Percentiles rank a stretch among this genome's conserved stretches.
phyloP scores from a whole-genome alignment of 2,113 vertebrate genomes.

The Miniopterus natalensis region DNA sequence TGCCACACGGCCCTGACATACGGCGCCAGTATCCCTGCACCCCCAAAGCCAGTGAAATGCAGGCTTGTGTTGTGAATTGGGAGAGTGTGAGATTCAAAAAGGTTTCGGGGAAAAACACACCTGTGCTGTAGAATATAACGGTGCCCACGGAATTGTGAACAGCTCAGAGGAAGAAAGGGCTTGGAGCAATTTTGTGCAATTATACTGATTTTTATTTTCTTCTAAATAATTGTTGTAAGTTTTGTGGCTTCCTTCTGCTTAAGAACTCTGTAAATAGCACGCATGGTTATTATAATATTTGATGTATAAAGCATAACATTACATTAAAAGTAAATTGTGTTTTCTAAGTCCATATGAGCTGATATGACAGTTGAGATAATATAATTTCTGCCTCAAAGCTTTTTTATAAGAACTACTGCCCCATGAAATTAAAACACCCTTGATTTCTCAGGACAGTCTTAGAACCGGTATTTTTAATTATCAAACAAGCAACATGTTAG shows the following conservation, averaged over 20 bases:
- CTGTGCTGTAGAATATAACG: not conserved
- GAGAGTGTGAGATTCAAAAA: not conserved
- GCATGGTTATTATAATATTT: not conserved
- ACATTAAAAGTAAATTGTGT: not conserved
- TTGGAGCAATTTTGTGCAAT: not conserved
- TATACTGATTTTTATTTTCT: not conserved
- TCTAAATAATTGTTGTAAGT: not conserved
- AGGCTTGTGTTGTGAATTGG: not conserved
- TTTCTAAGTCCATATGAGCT: not conserved
- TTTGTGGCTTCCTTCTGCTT: not conserved
- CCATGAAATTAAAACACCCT: slow-evolving; percentile 34
- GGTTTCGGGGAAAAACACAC: not conserved
- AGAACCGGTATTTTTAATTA: slow-evolving; percentile 64
- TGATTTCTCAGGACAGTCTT: not conserved
- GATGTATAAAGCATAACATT: not conserved
- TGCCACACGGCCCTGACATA: not conserved
- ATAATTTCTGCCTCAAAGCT: not conserved
- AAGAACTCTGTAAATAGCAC: not conserved
- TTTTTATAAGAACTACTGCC: not conserved
- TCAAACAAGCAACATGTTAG: slow-evolving; percentile 63
- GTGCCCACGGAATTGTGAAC: not conserved
- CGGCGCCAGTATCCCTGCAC: not conserved
- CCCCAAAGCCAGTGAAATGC: not conserved
- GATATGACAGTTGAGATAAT: slow-evolving; percentile 10
- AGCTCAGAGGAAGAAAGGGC: not conserved